Evolutionary conservation across 2,888 invertebrate genomes (phyloP).

Genomic region (Orthonevra nobilis): DNA sequence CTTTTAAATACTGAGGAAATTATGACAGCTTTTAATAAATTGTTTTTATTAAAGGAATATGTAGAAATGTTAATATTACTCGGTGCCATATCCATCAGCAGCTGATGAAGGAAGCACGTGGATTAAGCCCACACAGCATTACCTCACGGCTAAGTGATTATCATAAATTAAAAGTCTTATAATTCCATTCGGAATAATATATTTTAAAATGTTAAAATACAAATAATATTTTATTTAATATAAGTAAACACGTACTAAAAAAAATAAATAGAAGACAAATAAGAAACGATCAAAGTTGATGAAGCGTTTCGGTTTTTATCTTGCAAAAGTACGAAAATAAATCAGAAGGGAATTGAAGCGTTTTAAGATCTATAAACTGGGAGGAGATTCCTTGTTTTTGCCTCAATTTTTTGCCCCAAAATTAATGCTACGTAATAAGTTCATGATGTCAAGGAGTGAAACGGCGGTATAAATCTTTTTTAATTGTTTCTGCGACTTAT

Average conservation of each 20-base stretch:
- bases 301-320: neutral
- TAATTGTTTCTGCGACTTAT: too few relatives aligned
- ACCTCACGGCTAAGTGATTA: conserved; percentile 3
- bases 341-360: neutral
- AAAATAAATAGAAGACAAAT: neutral
- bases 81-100: conserved; percentile 1
- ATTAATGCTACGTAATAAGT: too few relatives aligned
- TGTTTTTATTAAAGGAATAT: neutral
- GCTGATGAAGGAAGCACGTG: neutral
- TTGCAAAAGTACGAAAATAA: conserved; percentile 1
- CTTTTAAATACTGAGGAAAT: neutral
- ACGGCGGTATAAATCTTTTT: conserved; percentile 6
- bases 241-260: conserved; percentile 8
- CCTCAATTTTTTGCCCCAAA: conserved; percentile 1
- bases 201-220: conserved; percentile 10
- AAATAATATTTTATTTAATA: conserved; percentile 13
- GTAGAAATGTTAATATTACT: neutral
- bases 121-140: conserved; percentile 3
- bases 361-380: conserved; percentile 10
- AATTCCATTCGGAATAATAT: neutral
- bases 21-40: neutral
- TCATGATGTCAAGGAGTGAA: conserved; percentile 11
- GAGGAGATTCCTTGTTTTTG: conserved; percentile 7
- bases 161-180: conserved; percentile 11
- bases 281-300: neutral